A percentile compares a stretch with the other conserved stretches of the same genome.
Evolutionary conservation across 2,113 vertebrate species (phyloP).

Genomic region (Progne subis): DNA sequence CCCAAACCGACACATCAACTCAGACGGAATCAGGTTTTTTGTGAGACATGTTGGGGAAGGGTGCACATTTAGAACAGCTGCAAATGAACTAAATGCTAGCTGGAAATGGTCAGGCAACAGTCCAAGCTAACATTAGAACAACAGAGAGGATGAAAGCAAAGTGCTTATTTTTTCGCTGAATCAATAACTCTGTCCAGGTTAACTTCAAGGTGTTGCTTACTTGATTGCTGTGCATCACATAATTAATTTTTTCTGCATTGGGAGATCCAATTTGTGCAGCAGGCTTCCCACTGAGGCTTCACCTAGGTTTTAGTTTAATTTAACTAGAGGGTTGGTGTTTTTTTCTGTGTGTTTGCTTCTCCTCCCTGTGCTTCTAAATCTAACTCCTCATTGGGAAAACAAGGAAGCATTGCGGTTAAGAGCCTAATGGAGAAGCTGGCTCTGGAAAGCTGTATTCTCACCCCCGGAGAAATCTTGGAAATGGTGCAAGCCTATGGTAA

Average conservation of each 20-base stretch:
- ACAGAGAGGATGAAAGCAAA: not conserved
- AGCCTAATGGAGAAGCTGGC: constrained; percentile 61
- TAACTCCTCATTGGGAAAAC: constrained; percentile 36
- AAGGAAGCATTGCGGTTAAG: constrained; percentile 44
- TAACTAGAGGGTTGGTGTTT: constrained; percentile 22
- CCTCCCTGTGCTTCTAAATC: constrained; percentile 28
- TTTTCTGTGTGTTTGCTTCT: not conserved
- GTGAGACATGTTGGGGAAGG: not conserved
- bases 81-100: constrained; percentile 28
- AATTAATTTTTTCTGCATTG: constrained; percentile 44
- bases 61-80: constrained; percentile 30
- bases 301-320: constrained; percentile 56
- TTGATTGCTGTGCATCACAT: constrained; percentile 31
- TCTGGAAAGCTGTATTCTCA: constrained; percentile 45
- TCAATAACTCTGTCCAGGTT: constrained; percentile 37
- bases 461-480: constrained; percentile 64
- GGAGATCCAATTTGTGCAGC: not conserved
- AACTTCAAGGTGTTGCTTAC: constrained; percentile 39
- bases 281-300: constrained; percentile 28
- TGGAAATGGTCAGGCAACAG: constrained; percentile 46
- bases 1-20: not conserved
- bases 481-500: constrained; percentile 27
- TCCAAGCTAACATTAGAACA: constrained; percentile 43
- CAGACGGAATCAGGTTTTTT: constrained; percentile 28
- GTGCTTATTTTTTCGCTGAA: constrained; percentile 42